Percentiles rank a stretch among this genome's conserved stretches.
These are phyloP conservation scores for Drosophila parthenogenetica DNA, from an alignment of 2,888 invertebrate species.

Conservation along the genomic window DNA sequence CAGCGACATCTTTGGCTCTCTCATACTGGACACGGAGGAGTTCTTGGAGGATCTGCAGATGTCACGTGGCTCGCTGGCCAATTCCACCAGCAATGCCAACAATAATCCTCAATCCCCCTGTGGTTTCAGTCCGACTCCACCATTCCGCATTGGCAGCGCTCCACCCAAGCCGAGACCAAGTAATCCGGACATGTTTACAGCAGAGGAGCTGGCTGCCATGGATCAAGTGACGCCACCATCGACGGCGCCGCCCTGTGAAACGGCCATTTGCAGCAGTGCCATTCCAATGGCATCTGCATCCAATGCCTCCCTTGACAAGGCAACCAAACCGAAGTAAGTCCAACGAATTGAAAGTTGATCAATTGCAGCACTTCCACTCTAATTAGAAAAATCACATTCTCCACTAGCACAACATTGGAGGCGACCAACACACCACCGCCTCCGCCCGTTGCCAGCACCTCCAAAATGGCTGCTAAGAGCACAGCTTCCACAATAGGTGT, in stretches of 20 bases:
- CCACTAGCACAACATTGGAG: constrained; percentile 71
- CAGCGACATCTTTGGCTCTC: constrained; percentile 87
- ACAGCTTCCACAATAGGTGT: constrained; percentile 9
- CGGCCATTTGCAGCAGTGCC: constrained; percentile 66
- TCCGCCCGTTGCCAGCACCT: constrained; percentile 15
- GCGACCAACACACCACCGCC: constrained; percentile 34
- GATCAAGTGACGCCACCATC: constrained; percentile 84
- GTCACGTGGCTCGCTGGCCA: constrained; percentile 79
- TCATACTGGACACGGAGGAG: constrained; percentile 87
- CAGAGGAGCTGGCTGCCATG: constrained; percentile 84
- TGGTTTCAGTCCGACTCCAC: constrained; percentile 87
- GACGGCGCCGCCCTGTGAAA: constrained; percentile 85
- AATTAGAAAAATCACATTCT: constrained; percentile 81
- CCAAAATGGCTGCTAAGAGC: constrained; percentile 13
- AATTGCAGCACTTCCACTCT: constrained; percentile 26
- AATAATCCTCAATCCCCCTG: constrained; percentile 63
- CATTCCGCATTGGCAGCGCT: constrained; percentile 87
- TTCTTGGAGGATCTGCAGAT: constrained; percentile 85
- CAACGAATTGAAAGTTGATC: background rate
- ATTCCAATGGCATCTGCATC: constrained; percentile 51
- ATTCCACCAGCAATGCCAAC: constrained; percentile 63
- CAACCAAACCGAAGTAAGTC: constrained; percentile 68
- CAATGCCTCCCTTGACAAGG: constrained; percentile 68
- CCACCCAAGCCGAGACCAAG: constrained; percentile 84
- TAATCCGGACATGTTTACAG: constrained; percentile 82